Evolutionary conservation across 2,797 vertebrate species (phyloP).

Genomic region (Naso thynnoides): DNA sequence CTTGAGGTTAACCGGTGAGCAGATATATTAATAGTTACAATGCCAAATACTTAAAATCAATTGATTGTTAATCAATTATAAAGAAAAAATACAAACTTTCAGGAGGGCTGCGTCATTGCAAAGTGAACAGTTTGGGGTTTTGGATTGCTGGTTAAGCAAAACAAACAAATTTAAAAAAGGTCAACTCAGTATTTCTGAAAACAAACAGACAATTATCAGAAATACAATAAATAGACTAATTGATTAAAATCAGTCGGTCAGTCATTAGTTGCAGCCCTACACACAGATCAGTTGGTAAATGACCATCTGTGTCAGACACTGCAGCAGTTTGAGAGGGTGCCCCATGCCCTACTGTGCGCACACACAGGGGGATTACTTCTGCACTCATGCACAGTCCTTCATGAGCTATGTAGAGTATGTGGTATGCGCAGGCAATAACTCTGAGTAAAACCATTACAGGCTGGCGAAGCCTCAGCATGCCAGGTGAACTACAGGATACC

Average conservation of each 20-base stretch:
- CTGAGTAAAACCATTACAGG: constrained; percentile 30
- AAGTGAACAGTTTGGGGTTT: neutral
- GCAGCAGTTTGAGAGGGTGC: constrained; percentile 57
- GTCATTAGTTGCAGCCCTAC: neutral
- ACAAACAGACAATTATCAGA: neutral
- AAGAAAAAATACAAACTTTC: neutral
- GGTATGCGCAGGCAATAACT: constrained; percentile 5
- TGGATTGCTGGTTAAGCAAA: neutral
- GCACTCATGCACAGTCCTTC: constrained; percentile 26
- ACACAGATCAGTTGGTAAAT: constrained; percentile 51
- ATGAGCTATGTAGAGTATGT: constrained; percentile 37
- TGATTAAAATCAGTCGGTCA: neutral
- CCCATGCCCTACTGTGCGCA: constrained; percentile 48
- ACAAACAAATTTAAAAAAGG: neutral
- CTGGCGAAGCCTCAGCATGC: constrained; percentile 8
- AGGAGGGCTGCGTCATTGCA: neutral
- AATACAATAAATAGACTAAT: neutral
- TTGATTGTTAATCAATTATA: neutral
- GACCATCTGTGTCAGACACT: constrained; percentile 45
- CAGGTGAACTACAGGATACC: constrained; percentile 39
- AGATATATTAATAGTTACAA: neutral
- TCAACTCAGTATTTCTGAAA: no score
- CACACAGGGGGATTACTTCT: constrained; percentile 43
- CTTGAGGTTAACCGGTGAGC: neutral
- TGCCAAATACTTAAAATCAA: neutral